A percentile compares a stretch with the other conserved stretches of the same genome.
phyloP scores from a whole-genome alignment of 2,888 invertebrate genomes.

The Dyspetes luteomarginatus region DNA sequence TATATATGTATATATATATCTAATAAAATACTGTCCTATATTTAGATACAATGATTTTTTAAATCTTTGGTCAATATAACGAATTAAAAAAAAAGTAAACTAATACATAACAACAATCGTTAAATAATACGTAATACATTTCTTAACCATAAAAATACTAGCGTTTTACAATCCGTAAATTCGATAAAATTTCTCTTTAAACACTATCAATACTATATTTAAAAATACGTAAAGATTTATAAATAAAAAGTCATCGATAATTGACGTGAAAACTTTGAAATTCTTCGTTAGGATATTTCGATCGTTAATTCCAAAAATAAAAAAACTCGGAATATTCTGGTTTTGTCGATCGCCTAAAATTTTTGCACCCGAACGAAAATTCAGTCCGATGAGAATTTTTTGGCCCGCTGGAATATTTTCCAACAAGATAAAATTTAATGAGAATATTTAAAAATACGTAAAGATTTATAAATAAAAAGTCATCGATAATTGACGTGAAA shows the following conservation, averaged over 20 bases:
- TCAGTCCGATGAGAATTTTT: too few species aligned
- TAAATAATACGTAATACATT: neutral
- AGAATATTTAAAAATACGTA: constrained; percentile 21
- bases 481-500: constrained; percentile 40
- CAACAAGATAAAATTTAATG: constrained; percentile 87
- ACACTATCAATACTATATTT: constrained; percentile 22
- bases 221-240: constrained; percentile 32
- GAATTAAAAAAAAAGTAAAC: constrained; percentile 16
- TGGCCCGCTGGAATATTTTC: constrained; percentile 99
- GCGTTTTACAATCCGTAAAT: constrained; percentile 42
- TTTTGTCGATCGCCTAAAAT: neutral
- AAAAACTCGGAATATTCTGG: neutral
- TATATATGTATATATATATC: too few species aligned
- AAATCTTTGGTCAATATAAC: constrained; percentile 45
- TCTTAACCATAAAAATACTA: constrained; percentile 14
- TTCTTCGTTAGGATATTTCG: constrained; percentile 5
- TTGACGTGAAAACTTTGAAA: constrained; percentile 22
- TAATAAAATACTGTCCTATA: constrained; percentile 70
- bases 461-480: constrained; percentile 37
- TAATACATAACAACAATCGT: neutral
- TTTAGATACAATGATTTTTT: constrained; percentile 44
- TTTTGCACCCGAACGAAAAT: too few species aligned
- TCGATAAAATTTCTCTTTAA: constrained; percentile 39
- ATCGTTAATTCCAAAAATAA: neutral
- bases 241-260: constrained; percentile 41